phyloP scores from a whole-genome alignment of 2,113 vertebrate species.

The Terrapene triunguis region DNA sequence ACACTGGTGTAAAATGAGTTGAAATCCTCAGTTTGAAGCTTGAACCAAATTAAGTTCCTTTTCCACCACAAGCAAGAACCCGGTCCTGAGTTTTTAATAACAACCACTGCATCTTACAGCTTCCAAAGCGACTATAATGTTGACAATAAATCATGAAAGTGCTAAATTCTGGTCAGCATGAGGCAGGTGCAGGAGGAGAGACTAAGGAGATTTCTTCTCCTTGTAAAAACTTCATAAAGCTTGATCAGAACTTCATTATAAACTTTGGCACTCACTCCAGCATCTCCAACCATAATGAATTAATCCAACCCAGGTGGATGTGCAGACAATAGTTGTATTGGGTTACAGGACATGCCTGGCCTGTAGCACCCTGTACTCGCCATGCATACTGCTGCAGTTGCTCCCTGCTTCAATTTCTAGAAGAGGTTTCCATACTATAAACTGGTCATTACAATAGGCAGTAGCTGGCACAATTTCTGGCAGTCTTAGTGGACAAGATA shows the following conservation, averaged over 20 bases:
- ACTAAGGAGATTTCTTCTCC: neutral
- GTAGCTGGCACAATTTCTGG: neutral
- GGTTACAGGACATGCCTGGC: too few species aligned
- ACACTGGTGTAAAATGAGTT: neutral
- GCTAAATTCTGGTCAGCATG: neutral
- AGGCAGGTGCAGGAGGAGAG: neutral
- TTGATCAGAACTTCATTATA: neutral
- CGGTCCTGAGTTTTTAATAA: neutral
- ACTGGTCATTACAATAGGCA: neutral
- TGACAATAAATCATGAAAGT: neutral
- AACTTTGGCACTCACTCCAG: too few species aligned
- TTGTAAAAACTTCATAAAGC: neutral
- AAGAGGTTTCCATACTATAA: neutral
- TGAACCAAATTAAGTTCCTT: neutral
- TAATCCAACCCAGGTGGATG: too few species aligned
- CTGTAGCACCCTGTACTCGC: too few species aligned
- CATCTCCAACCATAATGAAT: too few species aligned
- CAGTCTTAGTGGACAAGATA: neutral
- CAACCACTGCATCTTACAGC: neutral
- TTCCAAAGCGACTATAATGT: neutral
- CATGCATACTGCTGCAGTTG: too few species aligned
- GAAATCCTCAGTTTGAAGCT: neutral
- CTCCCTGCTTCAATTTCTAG: too few species aligned
- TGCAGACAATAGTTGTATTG: too few species aligned
- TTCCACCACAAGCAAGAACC: neutral